These are phyloP conservation scores for Pristis pectinata DNA, from an alignment of 2,797 vertebrate species.

Conservation along the genomic window DNA sequence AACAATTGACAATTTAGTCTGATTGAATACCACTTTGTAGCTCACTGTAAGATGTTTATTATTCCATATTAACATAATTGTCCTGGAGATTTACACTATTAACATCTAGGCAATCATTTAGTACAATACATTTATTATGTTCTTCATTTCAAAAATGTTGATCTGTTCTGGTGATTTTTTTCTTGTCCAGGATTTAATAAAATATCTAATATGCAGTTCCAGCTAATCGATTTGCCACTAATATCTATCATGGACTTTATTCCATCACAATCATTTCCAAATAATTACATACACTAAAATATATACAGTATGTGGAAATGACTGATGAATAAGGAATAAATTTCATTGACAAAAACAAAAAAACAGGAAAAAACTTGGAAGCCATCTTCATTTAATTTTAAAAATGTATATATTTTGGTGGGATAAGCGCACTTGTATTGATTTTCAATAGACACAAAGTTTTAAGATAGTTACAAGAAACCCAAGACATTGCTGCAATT, in stretches of 20 bases:
- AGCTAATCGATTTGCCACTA: not conserved
- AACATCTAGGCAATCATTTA: not conserved
- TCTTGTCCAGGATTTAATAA: not conserved
- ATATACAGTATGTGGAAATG: not conserved
- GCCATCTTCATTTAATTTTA: not conserved
- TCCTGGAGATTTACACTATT: not conserved
- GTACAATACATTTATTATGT: not conserved
- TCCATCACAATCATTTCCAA: not conserved
- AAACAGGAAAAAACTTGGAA: not conserved
- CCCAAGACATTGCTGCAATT: not conserved
- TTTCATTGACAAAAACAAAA: too few species aligned
- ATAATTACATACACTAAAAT: not conserved
- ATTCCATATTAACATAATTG: not conserved
- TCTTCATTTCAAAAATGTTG: not conserved
- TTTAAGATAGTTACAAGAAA: not conserved
- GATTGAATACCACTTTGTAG: not conserved
- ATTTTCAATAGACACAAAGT: not conserved
- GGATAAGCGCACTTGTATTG: not conserved
- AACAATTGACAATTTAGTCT: not conserved
- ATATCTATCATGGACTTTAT: not conserved
- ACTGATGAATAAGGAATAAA: not conserved
- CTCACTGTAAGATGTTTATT: not conserved
- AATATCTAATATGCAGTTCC: not conserved
- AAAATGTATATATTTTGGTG: not conserved
- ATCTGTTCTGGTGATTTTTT: not conserved